A percentile compares a stretch with the other conserved stretches of the same genome.
These are phyloP conservation scores for Antennarius striatus DNA, from an alignment of 2,113 vertebrate genomes.

Conservation along the genomic window DNA sequence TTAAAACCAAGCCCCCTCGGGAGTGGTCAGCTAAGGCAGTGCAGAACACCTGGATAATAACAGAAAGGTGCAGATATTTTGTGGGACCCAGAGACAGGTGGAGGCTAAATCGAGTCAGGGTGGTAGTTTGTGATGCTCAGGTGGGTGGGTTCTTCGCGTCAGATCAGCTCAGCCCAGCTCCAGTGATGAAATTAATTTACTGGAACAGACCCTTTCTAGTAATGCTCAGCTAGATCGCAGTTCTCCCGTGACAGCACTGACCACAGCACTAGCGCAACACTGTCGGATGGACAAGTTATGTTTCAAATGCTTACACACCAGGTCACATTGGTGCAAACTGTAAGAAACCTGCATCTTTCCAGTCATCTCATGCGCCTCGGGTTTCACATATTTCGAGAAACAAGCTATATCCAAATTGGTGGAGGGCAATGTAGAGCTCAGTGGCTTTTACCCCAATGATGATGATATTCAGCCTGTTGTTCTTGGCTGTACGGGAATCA, in stretches of 20 bases:
- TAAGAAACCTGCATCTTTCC: not conserved
- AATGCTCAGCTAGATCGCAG: too few species aligned
- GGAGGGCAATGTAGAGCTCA: not conserved
- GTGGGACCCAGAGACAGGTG: too few species aligned
- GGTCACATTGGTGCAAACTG: not conserved
- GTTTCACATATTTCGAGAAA: not conserved
- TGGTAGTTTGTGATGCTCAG: too few species aligned
- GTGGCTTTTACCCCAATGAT: not conserved
- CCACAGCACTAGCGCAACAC: not conserved
- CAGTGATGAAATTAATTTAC: too few species aligned
- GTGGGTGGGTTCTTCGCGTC: too few species aligned
- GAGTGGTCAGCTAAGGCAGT: too few species aligned
- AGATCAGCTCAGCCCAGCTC: too few species aligned
- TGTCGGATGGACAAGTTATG: not conserved
- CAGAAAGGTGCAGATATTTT: too few species aligned
- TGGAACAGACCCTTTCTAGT: too few species aligned
- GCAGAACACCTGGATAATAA: too few species aligned
- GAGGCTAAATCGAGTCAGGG: too few species aligned
- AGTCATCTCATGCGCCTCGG: not conserved
- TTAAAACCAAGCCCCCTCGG: too few species aligned
- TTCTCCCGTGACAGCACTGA: not conserved
- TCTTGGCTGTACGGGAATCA: not conserved
- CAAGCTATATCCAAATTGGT: not conserved
- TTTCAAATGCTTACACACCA: not conserved
- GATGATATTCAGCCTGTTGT: not conserved